Evolutionary conservation across 2,113 vertebrate genomes (phyloP).

Genomic region (Scartelaos histophorus): DNA sequence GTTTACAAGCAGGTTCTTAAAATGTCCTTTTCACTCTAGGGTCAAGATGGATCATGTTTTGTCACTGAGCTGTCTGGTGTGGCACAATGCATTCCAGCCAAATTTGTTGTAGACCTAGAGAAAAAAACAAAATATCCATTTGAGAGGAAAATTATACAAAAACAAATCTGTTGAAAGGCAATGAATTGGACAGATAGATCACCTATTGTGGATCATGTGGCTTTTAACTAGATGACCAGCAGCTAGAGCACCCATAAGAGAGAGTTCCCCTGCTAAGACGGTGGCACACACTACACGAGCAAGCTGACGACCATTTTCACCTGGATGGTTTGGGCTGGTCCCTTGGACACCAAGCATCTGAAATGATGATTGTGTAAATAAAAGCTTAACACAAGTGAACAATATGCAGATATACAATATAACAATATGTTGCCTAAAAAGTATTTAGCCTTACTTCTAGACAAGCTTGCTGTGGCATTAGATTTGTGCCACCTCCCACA

Average conservation of each 20-base stretch:
- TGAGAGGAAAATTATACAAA: not conserved
- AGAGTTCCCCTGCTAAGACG: constrained; percentile 95
- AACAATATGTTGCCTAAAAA: not conserved
- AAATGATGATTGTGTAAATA: not conserved
- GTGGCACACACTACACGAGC: constrained; percentile 90
- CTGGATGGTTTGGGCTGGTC: constrained; percentile 80
- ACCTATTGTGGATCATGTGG: constrained; percentile 98
- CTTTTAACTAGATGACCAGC: constrained; percentile 95
- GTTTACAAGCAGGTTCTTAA: not conserved
- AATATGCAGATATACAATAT: too few relatives aligned
- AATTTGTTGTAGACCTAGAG: constrained; percentile 48
- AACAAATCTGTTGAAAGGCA: not conserved
- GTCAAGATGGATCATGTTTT: not conserved
- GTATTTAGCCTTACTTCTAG: constrained; percentile 81
- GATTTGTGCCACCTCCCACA: constrained; percentile 92
- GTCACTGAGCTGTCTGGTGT: not conserved
- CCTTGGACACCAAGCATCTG: constrained; percentile 96
- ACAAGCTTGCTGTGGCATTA: constrained; percentile 93
- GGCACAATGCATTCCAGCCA: not conserved
- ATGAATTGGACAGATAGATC: not conserved
- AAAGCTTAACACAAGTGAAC: not conserved
- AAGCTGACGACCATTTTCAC: constrained; percentile 92
- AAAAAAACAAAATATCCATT: not conserved
- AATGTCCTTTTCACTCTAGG: not conserved
- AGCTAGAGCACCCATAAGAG: constrained; percentile 92